A percentile compares a stretch with the other conserved stretches of the same genome.
phyloP scores from a whole-genome alignment of 1,140 invertebrate species.

The Cyclargus thomasi region DNA sequence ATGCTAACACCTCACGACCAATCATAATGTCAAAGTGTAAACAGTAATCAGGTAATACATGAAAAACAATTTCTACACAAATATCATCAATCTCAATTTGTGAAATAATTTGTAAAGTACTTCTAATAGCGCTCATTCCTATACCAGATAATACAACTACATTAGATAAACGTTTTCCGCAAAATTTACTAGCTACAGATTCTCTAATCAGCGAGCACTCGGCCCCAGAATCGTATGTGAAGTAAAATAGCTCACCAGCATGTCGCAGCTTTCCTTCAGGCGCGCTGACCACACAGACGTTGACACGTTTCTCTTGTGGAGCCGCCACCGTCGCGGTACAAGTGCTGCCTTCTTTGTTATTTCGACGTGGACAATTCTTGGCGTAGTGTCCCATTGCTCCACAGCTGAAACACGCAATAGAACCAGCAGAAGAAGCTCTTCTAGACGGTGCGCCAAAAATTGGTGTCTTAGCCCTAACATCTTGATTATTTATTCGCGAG shows the following conservation, averaged over 20 bases:
- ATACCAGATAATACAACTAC: constrained; percentile 29
- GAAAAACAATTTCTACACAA: not conserved
- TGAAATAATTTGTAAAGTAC: constrained; percentile 20
- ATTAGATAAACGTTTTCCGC: constrained; percentile 24
- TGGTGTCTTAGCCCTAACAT: no score
- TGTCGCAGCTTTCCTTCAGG: not conserved
- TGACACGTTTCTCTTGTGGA: constrained; percentile 6
- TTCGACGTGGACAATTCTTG: not conserved
- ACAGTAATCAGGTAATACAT: not conserved
- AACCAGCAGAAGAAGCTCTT: not conserved
- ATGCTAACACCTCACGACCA: not conserved
- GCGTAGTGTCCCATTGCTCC: not conserved
- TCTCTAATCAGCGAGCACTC: constrained; percentile 15
- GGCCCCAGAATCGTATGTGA: constrained; percentile 13
- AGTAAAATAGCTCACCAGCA: not conserved
- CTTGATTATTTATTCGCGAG: no score
- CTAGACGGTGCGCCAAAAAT: not conserved
- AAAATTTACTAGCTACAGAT: constrained; percentile 5
- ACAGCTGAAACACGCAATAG: not conserved
- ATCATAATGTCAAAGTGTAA: not conserved
- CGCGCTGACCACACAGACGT: not conserved
- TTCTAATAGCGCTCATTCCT: constrained; percentile 20
- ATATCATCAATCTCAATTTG: not conserved
- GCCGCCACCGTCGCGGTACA: no score
- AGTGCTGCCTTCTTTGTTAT: no score